Evolutionary conservation across 2,888 invertebrate genomes (phyloP), one percentile per base, ranked within the genome.

Genomic region (Iselma pallidipennis): DNA sequence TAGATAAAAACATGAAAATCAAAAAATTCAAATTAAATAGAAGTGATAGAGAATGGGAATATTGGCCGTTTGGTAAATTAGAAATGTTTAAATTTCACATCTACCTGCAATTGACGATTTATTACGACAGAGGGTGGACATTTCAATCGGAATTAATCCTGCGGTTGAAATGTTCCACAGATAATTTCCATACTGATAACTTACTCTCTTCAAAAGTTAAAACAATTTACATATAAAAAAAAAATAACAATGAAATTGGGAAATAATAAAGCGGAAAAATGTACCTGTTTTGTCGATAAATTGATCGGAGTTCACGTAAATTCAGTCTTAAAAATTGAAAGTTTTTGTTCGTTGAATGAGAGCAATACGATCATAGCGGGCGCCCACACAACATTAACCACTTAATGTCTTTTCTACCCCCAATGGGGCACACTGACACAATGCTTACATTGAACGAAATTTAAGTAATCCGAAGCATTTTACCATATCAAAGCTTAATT

Each of bases 321-420:
- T 4, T 4, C 23, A 3, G n/a, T 45, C 21, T 23, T 45, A 12
- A 45, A 45, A 45, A 45, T 21, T 23, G 45, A 45, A 45, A 45
- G 37, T 37, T 14, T 14, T 33, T 33, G 12, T 37, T 19, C 6
- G 9, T 21, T 23, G 21, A n/a, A 45, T 23, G 5, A 45, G 23
- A 45, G 45, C n/a, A 23, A 12, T 23, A 45, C 2, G 45, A 45
- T 23, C 45, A 56, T 56, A 51, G 56, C 60, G 56, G 50, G 48
- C 29, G 33, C 42, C 56, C 45, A 53, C 60, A 61, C 60, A 56
- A 56, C 56, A 61, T 56, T 56, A 56, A 56, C 48, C 60, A 61
- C 60, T 56, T 45, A 61, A 56, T 52, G 56, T 61, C 56, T 19
- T 37, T 23, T 31, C 49, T 54, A 53, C 49, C 45, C 45, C 49